Percentiles rank a stretch among this genome's conserved stretches.
Conservation (phyloP, 1,140 invertebrate genomes). For the Drosophila eugracilis region DNA sequence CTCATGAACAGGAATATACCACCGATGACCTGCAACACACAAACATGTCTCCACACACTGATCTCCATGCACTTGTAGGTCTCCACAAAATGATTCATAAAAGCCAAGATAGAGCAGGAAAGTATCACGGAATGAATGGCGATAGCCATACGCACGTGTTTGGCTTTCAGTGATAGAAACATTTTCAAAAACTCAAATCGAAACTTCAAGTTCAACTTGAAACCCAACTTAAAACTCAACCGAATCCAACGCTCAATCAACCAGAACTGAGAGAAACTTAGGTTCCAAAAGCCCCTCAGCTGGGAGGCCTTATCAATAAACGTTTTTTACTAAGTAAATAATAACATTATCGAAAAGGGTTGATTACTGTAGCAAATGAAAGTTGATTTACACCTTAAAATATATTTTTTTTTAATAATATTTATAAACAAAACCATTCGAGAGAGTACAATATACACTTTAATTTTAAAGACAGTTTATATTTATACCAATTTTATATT, state of each 20-base stretch:
- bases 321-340: too few species aligned
- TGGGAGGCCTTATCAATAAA: too few species aligned
- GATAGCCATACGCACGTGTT: constrained; percentile 21
- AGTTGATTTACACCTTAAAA: neutral
- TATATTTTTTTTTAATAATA: neutral
- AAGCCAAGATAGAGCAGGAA: constrained; percentile 8
- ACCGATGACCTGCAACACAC: constrained; percentile 44
- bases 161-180: constrained; percentile 1
- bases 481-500: too few species aligned
- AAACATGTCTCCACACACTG: constrained; percentile 35
- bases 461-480: too few species aligned
- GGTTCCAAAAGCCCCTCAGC: too few species aligned
- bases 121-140: constrained; percentile 29
- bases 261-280: too few species aligned
- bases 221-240: too few species aligned
- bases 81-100: too few species aligned
- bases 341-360: neutral
- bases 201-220: neutral
- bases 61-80: neutral
- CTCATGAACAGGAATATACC: constrained; percentile 15
- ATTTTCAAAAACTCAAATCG: constrained; percentile 5
- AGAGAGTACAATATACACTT: too few species aligned
- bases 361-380: neutral
- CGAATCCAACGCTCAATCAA: too few species aligned
- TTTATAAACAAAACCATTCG: too few species aligned